Evolutionary conservation across 2,888 invertebrate species (phyloP), one percentile per base, ranked within the genome.

Genomic region (Drosophila affinis): DNA sequence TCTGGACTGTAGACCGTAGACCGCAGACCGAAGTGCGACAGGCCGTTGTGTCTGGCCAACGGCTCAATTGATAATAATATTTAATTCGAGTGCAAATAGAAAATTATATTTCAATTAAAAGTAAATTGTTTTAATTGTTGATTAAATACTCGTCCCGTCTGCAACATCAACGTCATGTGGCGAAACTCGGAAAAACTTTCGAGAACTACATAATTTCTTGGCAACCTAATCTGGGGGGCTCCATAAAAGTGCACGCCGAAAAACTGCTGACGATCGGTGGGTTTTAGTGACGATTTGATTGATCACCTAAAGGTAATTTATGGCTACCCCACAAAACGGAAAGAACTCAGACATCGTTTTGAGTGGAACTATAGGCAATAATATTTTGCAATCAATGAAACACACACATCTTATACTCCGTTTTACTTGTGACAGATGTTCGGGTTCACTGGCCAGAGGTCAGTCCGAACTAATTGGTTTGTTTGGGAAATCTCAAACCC

Each of bases 91-190:
- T 79, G 87, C 75, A 88, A 87, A 87, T 81, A 87, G 72, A 85
- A 88, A 88, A 87, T 87, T 87, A 88, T 84, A 88, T 88, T 81
- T 81, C 88, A 87, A 87, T 87, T 87, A 87, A 87, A 84, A 78
- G 73, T 77, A 77, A 87, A 87, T 88, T 87, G 88, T 79, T 88
- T 86, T 81, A 84, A 87, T 84, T 88, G 81, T 76, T 87, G 79
- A 75, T 77, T 76, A 84, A 86, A 81, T 70, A 75, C 53, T 51
- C 56, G 39, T 53, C 32, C 10, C 32, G 32, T 32, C 32, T 54
- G 58, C 63, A 58, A 47, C 64, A 29, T 39, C 64, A 69, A 73
- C 72, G 67, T 62, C 67, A 76, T 64, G 63, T 78, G 77, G 61
- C 57, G 4, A 54, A 58, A 58, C 21, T 21, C 3, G 34, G 29